phyloP scores from a whole-genome alignment of 2,888 invertebrate species.

The Drosophila parthenogenetica region DNA sequence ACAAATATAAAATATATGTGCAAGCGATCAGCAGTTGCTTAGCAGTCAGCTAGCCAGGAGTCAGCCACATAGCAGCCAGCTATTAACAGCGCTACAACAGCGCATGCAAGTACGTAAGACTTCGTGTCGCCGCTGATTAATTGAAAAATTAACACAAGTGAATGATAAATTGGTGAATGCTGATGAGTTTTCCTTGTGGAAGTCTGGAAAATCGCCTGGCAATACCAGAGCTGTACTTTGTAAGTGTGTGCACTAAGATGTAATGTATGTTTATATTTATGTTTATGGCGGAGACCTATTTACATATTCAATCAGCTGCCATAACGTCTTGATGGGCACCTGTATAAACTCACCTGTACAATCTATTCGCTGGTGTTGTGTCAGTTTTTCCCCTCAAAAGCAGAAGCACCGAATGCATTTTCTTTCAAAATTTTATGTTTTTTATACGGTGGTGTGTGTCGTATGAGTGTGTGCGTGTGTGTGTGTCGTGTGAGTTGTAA shows the following conservation, averaged over 20 bases:
- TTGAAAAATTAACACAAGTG: too few relatives aligned
- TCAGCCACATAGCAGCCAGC: too few relatives aligned
- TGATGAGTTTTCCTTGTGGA: background rate
- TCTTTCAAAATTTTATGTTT: constrained; percentile 9
- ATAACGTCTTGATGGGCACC: constrained; percentile 12
- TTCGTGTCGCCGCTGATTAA: too few relatives aligned
- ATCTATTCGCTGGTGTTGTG: constrained; percentile 10
- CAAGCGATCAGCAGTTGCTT: too few relatives aligned
- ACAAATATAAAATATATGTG: background rate
- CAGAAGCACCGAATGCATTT: constrained; percentile 18
- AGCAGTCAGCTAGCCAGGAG: too few relatives aligned
- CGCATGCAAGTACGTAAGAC: too few relatives aligned
- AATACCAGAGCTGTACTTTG: background rate
- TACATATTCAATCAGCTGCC: constrained; percentile 13
- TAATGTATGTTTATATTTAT: constrained; percentile 1
- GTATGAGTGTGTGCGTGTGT: constrained; percentile 4
- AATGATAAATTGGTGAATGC: too few relatives aligned
- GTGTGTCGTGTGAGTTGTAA: constrained; percentile 36
- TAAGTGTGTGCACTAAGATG: background rate
- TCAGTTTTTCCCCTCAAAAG: background rate
- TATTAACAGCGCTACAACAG: too few relatives aligned
- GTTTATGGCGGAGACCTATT: constrained; percentile 6
- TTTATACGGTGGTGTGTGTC: constrained; percentile 10
- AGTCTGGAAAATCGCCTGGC: background rate
- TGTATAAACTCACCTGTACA: constrained; percentile 5